Percentiles rank a stretch among this genome's conserved stretches.
Conservation (phyloP, 1,140 invertebrate genomes). For the Megalopta genalis region DNA sequence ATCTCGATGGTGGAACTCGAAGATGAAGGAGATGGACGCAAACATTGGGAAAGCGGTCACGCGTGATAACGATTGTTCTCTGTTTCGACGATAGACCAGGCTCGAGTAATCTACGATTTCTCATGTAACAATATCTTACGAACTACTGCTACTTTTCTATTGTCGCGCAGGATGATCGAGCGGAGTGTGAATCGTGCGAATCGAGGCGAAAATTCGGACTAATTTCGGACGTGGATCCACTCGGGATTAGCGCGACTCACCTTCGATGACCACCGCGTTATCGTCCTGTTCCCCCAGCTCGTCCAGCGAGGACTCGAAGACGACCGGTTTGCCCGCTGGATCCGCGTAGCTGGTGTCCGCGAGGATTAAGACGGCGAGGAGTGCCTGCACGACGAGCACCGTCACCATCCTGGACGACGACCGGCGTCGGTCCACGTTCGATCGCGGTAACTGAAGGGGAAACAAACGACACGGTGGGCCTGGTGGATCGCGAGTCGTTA, state of each 20-base stretch:
- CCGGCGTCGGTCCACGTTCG: conserved; percentile 3
- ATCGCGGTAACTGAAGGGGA: neutral
- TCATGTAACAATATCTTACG: no score
- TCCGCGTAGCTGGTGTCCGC: neutral
- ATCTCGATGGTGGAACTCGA: no score
- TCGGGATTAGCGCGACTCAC: conserved; percentile 52
- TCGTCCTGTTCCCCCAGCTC: conserved; percentile 49
- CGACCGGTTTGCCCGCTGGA: conserved; percentile 5
- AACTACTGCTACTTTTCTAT: no score
- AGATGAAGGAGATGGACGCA: no score
- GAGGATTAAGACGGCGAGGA: conserved; percentile 4
- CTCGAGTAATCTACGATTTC: no score
- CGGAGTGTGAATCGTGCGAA: no score
- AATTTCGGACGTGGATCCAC: no score
- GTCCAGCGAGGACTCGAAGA: conserved; percentile 1
- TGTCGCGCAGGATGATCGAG: no score
- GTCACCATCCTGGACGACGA: conserved; percentile 30
- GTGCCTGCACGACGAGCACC: conserved; percentile 43
- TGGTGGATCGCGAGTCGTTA: conserved; percentile 14
- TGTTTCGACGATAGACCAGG: no score
- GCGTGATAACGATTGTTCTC: no score
- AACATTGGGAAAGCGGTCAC: no score
- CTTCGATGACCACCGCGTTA: conserved; percentile 71
- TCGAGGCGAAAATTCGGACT: no score
- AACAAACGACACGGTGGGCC: neutral